A percentile compares a stretch with the other conserved stretches of the same genome.
Conservation (phyloP, 2,888 invertebrate genomes). For the Cantharis rufa region DNA sequence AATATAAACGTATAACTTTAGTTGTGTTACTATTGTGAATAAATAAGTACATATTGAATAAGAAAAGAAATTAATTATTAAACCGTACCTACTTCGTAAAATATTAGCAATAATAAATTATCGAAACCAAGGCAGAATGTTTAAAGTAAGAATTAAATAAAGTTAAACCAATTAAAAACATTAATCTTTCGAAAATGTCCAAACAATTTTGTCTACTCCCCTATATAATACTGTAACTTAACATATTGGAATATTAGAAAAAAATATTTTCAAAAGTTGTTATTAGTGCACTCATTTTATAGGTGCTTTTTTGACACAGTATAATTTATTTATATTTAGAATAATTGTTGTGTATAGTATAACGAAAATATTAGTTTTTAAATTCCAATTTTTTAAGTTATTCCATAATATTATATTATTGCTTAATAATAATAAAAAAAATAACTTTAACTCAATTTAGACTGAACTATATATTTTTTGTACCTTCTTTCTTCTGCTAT, state of each 20-base stretch:
- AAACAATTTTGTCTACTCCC: too few species aligned
- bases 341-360: background rate
- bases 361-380: background rate
- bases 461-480: background rate
- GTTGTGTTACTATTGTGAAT: constrained; percentile 43
- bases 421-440: too few species aligned
- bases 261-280: background rate
- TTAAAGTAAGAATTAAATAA: background rate
- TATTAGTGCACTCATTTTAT: background rate
- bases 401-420: too few species aligned
- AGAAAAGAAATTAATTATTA: background rate
- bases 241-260: background rate
- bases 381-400: background rate
- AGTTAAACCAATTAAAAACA: background rate
- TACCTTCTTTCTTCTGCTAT: background rate
- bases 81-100: background rate
- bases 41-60: constrained; percentile 13
- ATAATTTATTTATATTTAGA: background rate
- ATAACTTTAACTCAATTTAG: too few species aligned
- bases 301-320: background rate
- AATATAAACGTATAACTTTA: constrained; percentile 45
- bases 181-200: background rate
- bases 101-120: background rate
- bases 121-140: background rate
- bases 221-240: background rate